Percentiles rank a stretch among this genome's conserved stretches.
Evolutionary conservation across 1,140 invertebrate genomes (phyloP).

Genomic region (Sarcophaga peregrina): DNA sequence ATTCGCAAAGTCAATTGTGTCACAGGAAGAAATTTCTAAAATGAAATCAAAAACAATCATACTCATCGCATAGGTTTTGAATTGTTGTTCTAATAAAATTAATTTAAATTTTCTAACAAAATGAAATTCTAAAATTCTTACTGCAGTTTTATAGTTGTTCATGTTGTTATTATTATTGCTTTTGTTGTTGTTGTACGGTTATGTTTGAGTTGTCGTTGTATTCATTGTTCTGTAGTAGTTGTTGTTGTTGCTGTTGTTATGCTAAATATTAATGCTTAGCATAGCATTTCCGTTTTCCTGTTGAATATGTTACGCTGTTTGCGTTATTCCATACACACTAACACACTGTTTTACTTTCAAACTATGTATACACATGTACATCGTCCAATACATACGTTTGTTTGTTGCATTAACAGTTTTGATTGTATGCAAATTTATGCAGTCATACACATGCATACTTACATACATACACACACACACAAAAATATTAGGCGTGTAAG

Average conservation of each 20-base stretch:
- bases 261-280: slow-evolving; percentile 40
- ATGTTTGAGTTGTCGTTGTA: neutral
- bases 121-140: neutral
- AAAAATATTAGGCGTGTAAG: no score
- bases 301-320: slow-evolving; percentile 40
- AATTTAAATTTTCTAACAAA: slow-evolving; percentile 30
- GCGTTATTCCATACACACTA: neutral
- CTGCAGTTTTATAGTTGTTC: neutral
- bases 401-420: neutral
- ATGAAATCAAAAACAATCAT: no score
- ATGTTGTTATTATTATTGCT: neutral
- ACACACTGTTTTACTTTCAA: no score
- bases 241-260: neutral
- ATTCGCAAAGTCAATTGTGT: no score
- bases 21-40: no score
- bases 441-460: neutral
- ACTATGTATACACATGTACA: slow-evolving; percentile 5
- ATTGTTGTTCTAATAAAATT: slow-evolving; percentile 32
- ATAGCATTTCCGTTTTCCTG: slow-evolving; percentile 40
- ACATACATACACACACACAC: neutral
- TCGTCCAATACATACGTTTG: neutral
- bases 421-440: neutral
- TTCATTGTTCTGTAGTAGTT: neutral
- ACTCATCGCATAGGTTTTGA: no score
- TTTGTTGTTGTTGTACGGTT: neutral